A percentile compares a stretch with the other conserved stretches of the same genome.
Conservation (phyloP, 2,888 invertebrate genomes). For the Dichetophora obliterata region DNA sequence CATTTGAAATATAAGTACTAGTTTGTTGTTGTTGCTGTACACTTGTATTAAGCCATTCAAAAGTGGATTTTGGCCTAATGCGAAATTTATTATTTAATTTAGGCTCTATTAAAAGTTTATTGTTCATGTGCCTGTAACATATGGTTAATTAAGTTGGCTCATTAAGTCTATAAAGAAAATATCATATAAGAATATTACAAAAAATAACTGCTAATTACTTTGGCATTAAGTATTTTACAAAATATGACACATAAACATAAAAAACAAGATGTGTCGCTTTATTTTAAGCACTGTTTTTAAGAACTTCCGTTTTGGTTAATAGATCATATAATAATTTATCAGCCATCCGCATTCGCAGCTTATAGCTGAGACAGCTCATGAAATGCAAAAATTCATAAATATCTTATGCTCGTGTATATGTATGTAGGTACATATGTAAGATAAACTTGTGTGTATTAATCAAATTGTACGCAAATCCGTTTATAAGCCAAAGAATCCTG, state of each 20-base stretch:
- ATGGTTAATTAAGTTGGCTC: constrained; percentile 20
- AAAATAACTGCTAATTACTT: too few relatives aligned
- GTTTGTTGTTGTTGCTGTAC: background rate
- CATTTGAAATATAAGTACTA: background rate
- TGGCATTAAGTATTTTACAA: too few relatives aligned
- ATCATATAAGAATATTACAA: too few relatives aligned
- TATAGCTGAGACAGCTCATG: background rate
- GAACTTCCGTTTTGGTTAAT: background rate
- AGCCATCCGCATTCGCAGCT: background rate
- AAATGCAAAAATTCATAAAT: background rate
- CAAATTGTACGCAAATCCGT: background rate
- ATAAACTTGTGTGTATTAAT: too few relatives aligned
- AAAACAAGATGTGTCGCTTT: too few relatives aligned
- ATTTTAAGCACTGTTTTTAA: too few relatives aligned
- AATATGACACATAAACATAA: too few relatives aligned
- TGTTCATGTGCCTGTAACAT: constrained; percentile 29
- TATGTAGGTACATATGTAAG: too few relatives aligned
- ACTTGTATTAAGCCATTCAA: constrained; percentile 26
- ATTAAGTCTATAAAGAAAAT: background rate
- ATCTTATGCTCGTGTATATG: background rate
- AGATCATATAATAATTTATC: background rate
- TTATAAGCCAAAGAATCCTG: background rate
- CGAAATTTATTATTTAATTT: too few relatives aligned
- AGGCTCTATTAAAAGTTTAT: constrained; percentile 36
- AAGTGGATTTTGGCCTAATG: too few relatives aligned